Evolutionary conservation across 2,888 invertebrate species (phyloP).

Genomic region (Drosophila anceps): DNA sequence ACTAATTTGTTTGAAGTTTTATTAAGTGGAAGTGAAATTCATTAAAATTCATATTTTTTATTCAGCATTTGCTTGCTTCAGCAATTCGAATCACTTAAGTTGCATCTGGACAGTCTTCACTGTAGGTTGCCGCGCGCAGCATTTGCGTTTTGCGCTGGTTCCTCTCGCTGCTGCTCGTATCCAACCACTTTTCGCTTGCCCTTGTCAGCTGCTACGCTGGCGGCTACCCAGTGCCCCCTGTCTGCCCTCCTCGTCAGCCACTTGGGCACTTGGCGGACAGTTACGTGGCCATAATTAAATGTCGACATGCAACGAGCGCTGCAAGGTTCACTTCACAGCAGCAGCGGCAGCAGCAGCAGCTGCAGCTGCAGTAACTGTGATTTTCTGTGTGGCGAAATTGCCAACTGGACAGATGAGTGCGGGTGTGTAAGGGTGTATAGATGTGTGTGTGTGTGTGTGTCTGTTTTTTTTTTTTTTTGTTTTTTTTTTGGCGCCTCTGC

Average conservation of each 20-base stretch:
- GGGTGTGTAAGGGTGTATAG: conserved; percentile 3
- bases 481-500: conserved; percentile 62
- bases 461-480: background rate
- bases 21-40: no score
- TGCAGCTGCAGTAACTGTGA: conserved; percentile 34
- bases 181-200: background rate
- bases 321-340: conserved; percentile 47
- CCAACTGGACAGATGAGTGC: conserved; percentile 4
- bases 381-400: conserved; percentile 16
- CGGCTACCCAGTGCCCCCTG: background rate
- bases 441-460: background rate
- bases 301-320: conserved; percentile 76
- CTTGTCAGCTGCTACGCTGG: conserved; percentile 1
- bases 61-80: no score
- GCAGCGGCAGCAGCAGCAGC: conserved; percentile 33
- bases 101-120: background rate
- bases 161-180: background rate
- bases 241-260: background rate
- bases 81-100: background rate
- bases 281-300: conserved; percentile 80
- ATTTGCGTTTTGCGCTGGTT: background rate
- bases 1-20: no score
- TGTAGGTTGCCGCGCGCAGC: background rate
- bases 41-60: no score
- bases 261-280: conserved; percentile 47